phyloP scores from a whole-genome alignment of 53 echinoderm and acorn worm genomes.

The Astropecten irregularis region DNA sequence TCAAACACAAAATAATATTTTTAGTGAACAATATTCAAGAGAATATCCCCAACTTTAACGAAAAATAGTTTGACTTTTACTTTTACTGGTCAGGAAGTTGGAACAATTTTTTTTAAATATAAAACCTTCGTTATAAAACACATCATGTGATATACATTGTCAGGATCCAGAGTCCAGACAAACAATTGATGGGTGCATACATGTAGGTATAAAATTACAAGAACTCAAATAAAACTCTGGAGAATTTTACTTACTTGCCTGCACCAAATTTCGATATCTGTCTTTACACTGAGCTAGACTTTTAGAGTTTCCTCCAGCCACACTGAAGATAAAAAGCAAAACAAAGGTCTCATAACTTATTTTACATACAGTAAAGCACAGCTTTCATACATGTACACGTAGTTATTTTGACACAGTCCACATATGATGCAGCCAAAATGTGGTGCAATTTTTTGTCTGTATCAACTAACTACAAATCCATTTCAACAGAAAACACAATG shows the following conservation, averaged over 20 bases:
- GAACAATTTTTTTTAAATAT: not conserved
- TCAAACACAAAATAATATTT: not conserved
- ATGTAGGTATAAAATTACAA: constrained; percentile 1
- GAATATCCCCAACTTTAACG: constrained; percentile 3
- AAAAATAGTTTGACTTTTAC: constrained; percentile 3
- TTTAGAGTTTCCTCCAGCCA: constrained; percentile 22
- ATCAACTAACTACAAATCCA: constrained; percentile 11
- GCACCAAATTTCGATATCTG: constrained; percentile 16
- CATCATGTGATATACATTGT: not conserved
- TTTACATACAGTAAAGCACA: not conserved
- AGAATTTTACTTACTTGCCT: constrained; percentile 24
- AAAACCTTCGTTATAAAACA: constrained; percentile 6
- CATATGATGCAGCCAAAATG: constrained; percentile 10
- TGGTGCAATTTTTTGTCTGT: constrained; percentile 19
- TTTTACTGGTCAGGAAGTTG: constrained; percentile 14
- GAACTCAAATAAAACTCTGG: constrained; percentile 15
- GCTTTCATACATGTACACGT: constrained; percentile 23
- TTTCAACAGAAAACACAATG: constrained; percentile 19
- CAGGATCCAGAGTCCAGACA: constrained; percentile 9
- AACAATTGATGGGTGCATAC: not conserved
- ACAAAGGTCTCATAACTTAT: not conserved
- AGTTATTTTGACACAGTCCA: constrained; percentile 2
- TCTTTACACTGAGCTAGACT: not conserved
- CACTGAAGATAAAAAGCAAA: constrained; percentile 10
- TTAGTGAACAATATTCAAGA: not conserved